Evolutionary conservation across 2,888 invertebrate species (phyloP).

Genomic region (Drosophila neutralis): DNA sequence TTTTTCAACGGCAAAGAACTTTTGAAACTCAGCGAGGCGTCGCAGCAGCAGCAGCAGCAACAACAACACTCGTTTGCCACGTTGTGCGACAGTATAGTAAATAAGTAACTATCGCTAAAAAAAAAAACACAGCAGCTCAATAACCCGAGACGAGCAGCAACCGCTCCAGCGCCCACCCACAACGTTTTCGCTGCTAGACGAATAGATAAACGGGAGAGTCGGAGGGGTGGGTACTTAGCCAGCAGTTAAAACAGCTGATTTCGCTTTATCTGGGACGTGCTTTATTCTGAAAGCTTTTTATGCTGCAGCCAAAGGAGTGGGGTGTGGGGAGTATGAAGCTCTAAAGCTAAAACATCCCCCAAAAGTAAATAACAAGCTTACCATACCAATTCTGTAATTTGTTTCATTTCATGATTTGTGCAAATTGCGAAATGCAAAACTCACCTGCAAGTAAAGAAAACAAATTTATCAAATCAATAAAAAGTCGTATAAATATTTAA

Average conservation of each 20-base stretch:
- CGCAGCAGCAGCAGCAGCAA: constrained; percentile 44
- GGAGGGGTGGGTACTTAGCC: neutral
- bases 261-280: constrained; percentile 23
- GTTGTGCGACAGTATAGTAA: constrained; percentile 44
- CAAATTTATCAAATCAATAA: constrained; percentile 27
- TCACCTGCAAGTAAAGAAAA: constrained; percentile 59
- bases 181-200: constrained; percentile 5
- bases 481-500: constrained; percentile 8
- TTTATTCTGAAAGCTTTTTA: constrained; percentile 47
- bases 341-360: neutral
- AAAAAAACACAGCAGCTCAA: constrained; percentile 18
- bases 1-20: constrained; percentile 72
- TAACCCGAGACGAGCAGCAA: constrained; percentile 5
- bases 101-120: constrained; percentile 5
- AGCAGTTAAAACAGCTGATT: constrained; percentile 45
- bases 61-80: constrained; percentile 53
- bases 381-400: constrained; percentile 24
- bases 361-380: constrained; percentile 40
- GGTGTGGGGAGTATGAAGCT: neutral
- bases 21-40: constrained; percentile 70
- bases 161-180: neutral
- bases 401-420: constrained; percentile 1
- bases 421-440: constrained; percentile 27
- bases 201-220: neutral
- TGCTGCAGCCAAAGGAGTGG: constrained; percentile 3